A percentile compares a stretch with the other conserved stretches of the same genome.
These are phyloP conservation scores for Mormyrus iriodes DNA, from an alignment of 2,113 vertebrate genomes.

Conservation along the genomic window DNA sequence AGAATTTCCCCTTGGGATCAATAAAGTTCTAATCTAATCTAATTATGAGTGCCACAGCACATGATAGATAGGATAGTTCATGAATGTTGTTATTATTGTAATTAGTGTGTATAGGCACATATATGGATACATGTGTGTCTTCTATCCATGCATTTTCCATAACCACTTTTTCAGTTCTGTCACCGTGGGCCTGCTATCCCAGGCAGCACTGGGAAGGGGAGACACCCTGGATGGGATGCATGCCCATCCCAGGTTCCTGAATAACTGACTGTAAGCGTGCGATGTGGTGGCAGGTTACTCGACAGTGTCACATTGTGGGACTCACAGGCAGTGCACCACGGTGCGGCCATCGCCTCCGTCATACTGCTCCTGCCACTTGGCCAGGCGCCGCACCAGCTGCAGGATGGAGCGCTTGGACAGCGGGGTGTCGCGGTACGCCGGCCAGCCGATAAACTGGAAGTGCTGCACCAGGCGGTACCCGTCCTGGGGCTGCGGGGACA, in stretches of 20 bases:
- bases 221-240: not conserved
- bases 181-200: not conserved
- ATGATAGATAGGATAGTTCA: not conserved
- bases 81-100: not conserved
- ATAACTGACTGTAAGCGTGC: too few relatives aligned
- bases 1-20: not conserved
- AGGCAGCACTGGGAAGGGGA: not conserved
- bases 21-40: not conserved
- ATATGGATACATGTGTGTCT: not conserved
- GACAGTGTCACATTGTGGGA: constrained; percentile 32
- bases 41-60: not conserved
- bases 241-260: too few relatives aligned
- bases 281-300: not conserved
- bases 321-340: constrained; percentile 95
- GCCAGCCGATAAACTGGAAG: constrained; percentile 97
- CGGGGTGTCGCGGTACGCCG: constrained; percentile 88
- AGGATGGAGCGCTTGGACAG: constrained; percentile 91
- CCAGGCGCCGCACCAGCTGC: constrained; percentile 82
- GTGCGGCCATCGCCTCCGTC: constrained; percentile 88
- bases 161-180: not conserved
- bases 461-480: constrained; percentile 95
- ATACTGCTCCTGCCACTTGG: constrained; percentile 96
- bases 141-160: not conserved
- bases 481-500: constrained; percentile 79
- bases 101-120: not conserved